Evolutionary conservation across 1,140 invertebrate species (phyloP).

Genomic region (Pseudomyrmex dendroicus): DNA sequence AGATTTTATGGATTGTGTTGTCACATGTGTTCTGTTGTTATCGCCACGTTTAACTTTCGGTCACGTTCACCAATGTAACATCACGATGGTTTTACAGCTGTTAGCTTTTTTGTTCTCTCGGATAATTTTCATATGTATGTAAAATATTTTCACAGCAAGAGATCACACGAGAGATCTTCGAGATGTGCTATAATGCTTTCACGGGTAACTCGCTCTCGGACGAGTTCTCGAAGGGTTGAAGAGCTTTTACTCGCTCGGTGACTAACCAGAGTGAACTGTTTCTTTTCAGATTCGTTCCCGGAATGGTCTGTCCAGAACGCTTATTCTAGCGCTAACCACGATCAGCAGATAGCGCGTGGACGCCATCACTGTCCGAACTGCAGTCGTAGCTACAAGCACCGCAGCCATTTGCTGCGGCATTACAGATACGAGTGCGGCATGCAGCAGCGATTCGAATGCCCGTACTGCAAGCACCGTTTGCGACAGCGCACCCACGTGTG

Average conservation of each 20-base stretch:
- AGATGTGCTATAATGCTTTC: too few species aligned
- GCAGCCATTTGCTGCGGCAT: slow-evolving; percentile 85
- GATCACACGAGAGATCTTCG: too few species aligned
- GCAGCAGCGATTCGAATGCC: slow-evolving; percentile 85
- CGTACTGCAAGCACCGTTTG: slow-evolving; percentile 84
- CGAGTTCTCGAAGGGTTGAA: too few species aligned
- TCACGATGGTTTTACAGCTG: too few species aligned
- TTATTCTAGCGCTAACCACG: neutral
- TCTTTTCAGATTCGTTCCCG: slow-evolving; percentile 56
- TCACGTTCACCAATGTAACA: too few species aligned
- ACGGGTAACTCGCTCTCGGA: too few species aligned
- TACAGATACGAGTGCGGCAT: slow-evolving; percentile 87
- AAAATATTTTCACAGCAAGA: too few species aligned
- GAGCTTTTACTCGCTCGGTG: neutral
- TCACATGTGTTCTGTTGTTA: too few species aligned
- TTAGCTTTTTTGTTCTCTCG: too few species aligned
- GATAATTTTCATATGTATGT: too few species aligned
- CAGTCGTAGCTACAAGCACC: slow-evolving; percentile 86
- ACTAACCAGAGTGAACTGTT: slow-evolving; percentile 54
- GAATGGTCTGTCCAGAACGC: neutral
- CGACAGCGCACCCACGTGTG: slow-evolving; percentile 83
- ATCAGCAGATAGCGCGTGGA: neutral
- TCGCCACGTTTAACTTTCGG: too few species aligned
- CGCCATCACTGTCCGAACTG: slow-evolving; percentile 85
- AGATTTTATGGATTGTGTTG: too few species aligned